A percentile compares a stretch with the other conserved stretches of the same genome.
Conservation (phyloP, 2,888 invertebrate species). For the Hirtodrosophila histrioides region DNA sequence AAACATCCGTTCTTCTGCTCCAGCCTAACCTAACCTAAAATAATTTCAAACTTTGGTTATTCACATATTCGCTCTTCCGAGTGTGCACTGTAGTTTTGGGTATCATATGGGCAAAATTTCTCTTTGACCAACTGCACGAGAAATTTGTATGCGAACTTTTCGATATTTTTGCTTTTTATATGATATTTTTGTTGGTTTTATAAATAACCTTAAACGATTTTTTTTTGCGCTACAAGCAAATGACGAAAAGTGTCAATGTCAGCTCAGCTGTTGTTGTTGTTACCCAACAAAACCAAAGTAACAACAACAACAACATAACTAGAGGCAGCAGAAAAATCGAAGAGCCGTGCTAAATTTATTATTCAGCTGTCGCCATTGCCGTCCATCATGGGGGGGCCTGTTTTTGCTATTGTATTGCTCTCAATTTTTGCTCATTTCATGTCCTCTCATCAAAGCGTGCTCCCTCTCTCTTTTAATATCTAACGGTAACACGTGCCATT, state of each 20-base stretch:
- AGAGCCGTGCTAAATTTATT: constrained; percentile 77
- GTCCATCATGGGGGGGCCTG: constrained; percentile 36
- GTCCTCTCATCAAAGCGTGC: constrained; percentile 7
- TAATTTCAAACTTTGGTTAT: too few species aligned
- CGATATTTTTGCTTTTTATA: constrained; percentile 15
- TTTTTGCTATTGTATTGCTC: constrained; percentile 18
- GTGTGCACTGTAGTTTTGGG: too few species aligned
- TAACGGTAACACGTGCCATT: constrained; percentile 65
- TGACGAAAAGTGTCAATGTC: constrained; percentile 76
- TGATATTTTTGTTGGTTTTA: constrained; percentile 45
- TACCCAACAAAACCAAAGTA: constrained; percentile 40
- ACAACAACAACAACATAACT: constrained; percentile 17
- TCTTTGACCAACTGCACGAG: background rate
- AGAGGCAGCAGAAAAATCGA: constrained; percentile 61
- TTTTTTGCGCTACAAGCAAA: constrained; percentile 57
- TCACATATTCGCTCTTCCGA: too few species aligned
- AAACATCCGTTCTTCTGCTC: too few species aligned
- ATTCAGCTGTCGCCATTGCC: constrained; percentile 64
- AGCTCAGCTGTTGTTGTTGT: constrained; percentile 65
- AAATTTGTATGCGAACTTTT: constrained; percentile 4
- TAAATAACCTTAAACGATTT: constrained; percentile 74
- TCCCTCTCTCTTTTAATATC: constrained; percentile 42
- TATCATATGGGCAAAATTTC: constrained; percentile 3
- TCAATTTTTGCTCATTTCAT: constrained; percentile 11
- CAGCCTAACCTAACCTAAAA: too few species aligned